Evolutionary conservation across 92 coral and sea anemone species (phyloP).

Genomic region (Porites evermanni): DNA sequence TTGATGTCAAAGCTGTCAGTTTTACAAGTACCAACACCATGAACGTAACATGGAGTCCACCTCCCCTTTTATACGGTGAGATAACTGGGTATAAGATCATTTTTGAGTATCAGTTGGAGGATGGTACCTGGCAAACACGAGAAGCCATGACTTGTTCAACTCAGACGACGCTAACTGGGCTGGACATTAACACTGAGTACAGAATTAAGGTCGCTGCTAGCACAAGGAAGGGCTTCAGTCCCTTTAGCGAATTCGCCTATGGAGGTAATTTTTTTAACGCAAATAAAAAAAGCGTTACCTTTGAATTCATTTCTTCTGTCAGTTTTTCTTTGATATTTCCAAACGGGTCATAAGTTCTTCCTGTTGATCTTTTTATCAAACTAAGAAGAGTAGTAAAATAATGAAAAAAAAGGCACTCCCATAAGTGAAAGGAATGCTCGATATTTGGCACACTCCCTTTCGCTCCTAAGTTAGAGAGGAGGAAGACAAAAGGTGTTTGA

Average conservation of each 20-base stretch:
- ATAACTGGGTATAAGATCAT: conserved; percentile 26
- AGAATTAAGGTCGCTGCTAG: conserved; percentile 31
- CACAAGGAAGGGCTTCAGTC: conserved; percentile 30
- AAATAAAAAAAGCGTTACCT: background rate
- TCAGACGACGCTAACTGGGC: conserved; percentile 1
- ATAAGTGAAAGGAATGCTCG: too few species aligned
- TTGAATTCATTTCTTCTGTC: too few species aligned
- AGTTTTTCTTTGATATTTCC: too few species aligned
- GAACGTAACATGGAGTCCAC: conserved; percentile 28
- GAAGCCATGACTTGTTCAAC: conserved; percentile 12
- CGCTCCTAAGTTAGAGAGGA: too few species aligned
- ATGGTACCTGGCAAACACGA: background rate
- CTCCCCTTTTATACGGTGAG: conserved; percentile 12
- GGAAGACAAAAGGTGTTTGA: too few species aligned
- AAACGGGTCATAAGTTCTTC: too few species aligned
- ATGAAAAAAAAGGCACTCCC: too few species aligned
- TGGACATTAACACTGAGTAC: background rate
- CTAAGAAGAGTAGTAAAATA: too few species aligned
- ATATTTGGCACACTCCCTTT: too few species aligned
- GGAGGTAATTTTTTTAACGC: conserved; percentile 11
- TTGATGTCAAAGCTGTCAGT: conserved; percentile 2
- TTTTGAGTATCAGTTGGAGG: background rate
- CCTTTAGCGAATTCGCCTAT: conserved; percentile 9
- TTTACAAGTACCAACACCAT: conserved; percentile 12
- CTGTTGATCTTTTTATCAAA: too few species aligned